These are phyloP conservation scores for Dinoponera quadriceps DNA, from an alignment of 1,140 invertebrate species.

Conservation along the genomic window DNA sequence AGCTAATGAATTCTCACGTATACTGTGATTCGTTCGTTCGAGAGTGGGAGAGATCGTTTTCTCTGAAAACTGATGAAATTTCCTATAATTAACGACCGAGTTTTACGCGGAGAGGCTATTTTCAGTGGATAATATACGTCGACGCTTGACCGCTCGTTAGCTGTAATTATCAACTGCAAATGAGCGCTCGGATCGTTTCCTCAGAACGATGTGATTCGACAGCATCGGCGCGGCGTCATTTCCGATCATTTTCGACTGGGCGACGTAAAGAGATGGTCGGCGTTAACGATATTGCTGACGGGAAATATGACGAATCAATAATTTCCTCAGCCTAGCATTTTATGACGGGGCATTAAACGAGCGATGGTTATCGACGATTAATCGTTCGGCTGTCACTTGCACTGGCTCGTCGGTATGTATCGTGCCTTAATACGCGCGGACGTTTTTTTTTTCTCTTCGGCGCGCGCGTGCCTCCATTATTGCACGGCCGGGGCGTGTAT, in stretches of 20 bases:
- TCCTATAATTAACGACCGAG: not conserved
- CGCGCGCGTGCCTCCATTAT: conserved; percentile 10
- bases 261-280: conserved; percentile 70
- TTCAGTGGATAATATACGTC: not conserved
- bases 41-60: too few species aligned
- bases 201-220: not conserved
- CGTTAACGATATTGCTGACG: conserved; percentile 73
- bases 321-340: conserved; percentile 74
- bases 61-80: not conserved
- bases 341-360: conserved; percentile 75
- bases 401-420: conserved; percentile 61
- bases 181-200: conserved; percentile 6
- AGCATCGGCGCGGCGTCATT: conserved; percentile 2
- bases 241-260: conserved; percentile 57
- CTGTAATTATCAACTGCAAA: not conserved
- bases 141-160: not conserved
- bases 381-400: conserved; percentile 72
- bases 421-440: conserved; percentile 52
- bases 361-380: conserved; percentile 77
- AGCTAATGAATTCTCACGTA: too few species aligned
- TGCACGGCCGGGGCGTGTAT: conserved; percentile 18
- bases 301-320: conserved; percentile 78
- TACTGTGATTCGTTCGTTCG: not conserved
- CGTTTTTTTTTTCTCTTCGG: not conserved
- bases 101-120: not conserved